These are phyloP conservation scores for Eristalis pertinax DNA, from an alignment of 2,888 invertebrate genomes.

Conservation along the genomic window DNA sequence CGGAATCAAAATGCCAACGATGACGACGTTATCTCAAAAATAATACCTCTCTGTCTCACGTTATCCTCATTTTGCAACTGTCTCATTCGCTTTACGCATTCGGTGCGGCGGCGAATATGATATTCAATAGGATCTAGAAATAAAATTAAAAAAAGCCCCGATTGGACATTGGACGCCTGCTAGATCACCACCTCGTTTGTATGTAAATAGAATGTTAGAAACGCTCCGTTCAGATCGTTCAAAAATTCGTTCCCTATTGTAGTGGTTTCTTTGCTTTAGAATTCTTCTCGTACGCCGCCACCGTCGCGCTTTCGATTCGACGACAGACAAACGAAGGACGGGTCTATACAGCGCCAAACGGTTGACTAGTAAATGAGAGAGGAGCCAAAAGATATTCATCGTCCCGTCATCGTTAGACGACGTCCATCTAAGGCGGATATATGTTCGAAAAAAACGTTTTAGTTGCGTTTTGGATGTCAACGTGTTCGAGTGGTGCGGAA, in stretches of 20 bases:
- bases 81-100: constrained; percentile 8
- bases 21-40: constrained; percentile 49
- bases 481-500: constrained; percentile 76
- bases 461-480: constrained; percentile 82
- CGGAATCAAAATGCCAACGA: constrained; percentile 8
- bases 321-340: constrained; percentile 55
- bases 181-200: constrained; percentile 43
- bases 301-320: constrained; percentile 45
- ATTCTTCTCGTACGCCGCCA: constrained; percentile 25
- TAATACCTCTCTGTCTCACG: constrained; percentile 7
- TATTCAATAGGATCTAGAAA: constrained; percentile 66
- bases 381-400: constrained; percentile 43
- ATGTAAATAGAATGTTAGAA: constrained; percentile 61
- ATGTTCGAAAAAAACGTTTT: constrained; percentile 76
- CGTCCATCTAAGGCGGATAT: constrained; percentile 81
- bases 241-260: constrained; percentile 61
- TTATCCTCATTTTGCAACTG: background rate
- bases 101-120: constrained; percentile 43
- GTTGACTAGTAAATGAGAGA: constrained; percentile 20
- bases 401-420: constrained; percentile 64
- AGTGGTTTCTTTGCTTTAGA: constrained; percentile 40
- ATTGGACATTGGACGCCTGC: constrained; percentile 54
- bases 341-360: constrained; percentile 27
- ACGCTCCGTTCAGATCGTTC: constrained; percentile 44
- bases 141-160: constrained; percentile 56